These are phyloP conservation scores for Lanius collurio DNA, from an alignment of 2,113 vertebrate genomes.

Conservation along the genomic window DNA sequence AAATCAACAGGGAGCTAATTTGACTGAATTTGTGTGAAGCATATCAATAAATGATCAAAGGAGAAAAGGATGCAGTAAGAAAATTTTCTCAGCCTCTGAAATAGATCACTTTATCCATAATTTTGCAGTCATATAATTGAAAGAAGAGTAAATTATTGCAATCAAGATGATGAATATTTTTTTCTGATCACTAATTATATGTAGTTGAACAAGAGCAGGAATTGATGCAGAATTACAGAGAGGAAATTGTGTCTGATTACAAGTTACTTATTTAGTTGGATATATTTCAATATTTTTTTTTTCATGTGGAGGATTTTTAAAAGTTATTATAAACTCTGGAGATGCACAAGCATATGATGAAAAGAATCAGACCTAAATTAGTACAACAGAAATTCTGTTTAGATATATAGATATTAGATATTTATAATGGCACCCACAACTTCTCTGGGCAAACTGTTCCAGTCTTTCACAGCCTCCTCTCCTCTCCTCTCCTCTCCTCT, in stretches of 20 bases:
- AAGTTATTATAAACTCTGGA: neutral
- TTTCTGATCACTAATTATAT: neutral
- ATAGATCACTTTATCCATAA: neutral
- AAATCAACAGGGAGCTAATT: neutral
- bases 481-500: neutral
- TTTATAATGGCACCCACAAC: neutral
- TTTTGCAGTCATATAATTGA: neutral
- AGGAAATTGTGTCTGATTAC: neutral
- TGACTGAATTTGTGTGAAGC: neutral
- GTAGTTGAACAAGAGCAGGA: neutral
- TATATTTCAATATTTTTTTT: neutral
- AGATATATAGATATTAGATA: neutral
- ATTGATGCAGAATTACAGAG: neutral
- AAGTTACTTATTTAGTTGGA: neutral
- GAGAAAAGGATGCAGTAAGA: neutral
- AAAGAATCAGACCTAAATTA: neutral
- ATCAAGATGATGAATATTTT: slow-evolving; percentile 31
- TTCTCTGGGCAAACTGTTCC: neutral
- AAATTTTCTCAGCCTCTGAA: neutral
- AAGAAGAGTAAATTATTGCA: neutral
- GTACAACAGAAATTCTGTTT: neutral
- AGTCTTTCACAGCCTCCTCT: neutral
- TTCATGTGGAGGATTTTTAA: neutral
- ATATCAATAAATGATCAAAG: neutral
- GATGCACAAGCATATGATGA: neutral